Evolutionary conservation across 2,797 vertebrate genomes (phyloP).

Genomic region (Xyrichtys novacula): DNA sequence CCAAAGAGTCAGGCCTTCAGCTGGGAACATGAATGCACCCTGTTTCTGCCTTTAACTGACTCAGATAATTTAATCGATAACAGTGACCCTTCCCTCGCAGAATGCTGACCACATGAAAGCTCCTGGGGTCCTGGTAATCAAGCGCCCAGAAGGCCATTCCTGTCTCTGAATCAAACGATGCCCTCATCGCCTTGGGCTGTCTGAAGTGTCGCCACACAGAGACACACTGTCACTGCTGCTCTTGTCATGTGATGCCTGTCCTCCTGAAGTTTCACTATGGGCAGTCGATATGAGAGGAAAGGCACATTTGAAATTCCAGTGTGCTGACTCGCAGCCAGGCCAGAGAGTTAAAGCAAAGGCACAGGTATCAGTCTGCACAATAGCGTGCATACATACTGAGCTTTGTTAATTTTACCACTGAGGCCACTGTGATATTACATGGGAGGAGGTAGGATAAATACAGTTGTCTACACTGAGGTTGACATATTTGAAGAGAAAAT

Average conservation of each 20-base stretch:
- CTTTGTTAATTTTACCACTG: constrained; percentile 34
- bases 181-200: constrained; percentile 68
- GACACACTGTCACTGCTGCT: constrained; percentile 60
- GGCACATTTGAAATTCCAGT: constrained; percentile 43
- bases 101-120: constrained; percentile 85
- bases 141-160: constrained; percentile 76
- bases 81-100: constrained; percentile 78
- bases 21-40: constrained; percentile 77
- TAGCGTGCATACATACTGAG: constrained; percentile 1
- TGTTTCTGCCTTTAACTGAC: constrained; percentile 76
- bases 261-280: constrained; percentile 59
- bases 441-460: constrained; percentile 48
- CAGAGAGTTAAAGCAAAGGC: constrained; percentile 15
- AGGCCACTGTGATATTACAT: background rate
- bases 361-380: constrained; percentile 48
- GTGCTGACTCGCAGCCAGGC: constrained; percentile 46
- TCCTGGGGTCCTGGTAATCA: constrained; percentile 68
- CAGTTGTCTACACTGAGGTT: constrained; percentile 58
- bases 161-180: constrained; percentile 74
- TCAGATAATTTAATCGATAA: constrained; percentile 85
- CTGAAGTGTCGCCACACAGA: constrained; percentile 64
- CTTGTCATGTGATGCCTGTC: constrained; percentile 47
- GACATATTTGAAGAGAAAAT: constrained; percentile 60
- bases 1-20: constrained; percentile 65
- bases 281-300: constrained; percentile 49